These are phyloP conservation scores for Balaeniceps rex DNA, from an alignment of 2,113 vertebrate species.

Conservation along the genomic window DNA sequence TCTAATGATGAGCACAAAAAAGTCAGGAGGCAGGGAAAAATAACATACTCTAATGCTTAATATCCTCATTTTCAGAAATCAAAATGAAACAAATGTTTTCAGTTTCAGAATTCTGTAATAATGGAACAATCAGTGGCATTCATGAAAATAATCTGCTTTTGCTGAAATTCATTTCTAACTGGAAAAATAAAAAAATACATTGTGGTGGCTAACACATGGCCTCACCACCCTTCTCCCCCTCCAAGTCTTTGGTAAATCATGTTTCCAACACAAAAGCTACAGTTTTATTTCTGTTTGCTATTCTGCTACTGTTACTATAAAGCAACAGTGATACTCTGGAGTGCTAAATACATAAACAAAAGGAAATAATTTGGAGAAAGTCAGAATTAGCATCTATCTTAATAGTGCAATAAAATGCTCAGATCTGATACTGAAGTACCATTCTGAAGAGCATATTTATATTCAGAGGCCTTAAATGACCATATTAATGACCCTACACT, in stretches of 20 bases:
- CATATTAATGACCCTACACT: neutral
- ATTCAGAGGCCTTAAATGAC: neutral
- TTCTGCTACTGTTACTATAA: neutral
- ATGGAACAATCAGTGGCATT: neutral
- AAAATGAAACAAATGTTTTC: neutral
- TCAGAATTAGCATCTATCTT: neutral
- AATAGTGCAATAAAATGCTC: neutral
- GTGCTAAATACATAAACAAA: neutral
- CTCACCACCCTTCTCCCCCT: accelerated
- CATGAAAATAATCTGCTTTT: neutral
- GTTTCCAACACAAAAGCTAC: neutral
- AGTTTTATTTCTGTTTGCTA: neutral
- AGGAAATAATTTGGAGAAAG: neutral
- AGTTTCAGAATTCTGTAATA: neutral
- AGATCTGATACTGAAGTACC: neutral
- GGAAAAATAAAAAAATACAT: neutral
- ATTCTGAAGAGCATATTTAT: neutral
- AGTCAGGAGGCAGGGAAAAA: neutral
- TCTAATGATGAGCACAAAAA: neutral
- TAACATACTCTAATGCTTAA: neutral
- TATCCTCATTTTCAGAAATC: neutral
- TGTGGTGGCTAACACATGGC: neutral
- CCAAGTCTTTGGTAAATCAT: neutral
- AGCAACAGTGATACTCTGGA: neutral
- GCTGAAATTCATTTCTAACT: neutral